phyloP scores from a whole-genome alignment of 2,797 vertebrate species.

The Pseudomugil gertrudae region DNA sequence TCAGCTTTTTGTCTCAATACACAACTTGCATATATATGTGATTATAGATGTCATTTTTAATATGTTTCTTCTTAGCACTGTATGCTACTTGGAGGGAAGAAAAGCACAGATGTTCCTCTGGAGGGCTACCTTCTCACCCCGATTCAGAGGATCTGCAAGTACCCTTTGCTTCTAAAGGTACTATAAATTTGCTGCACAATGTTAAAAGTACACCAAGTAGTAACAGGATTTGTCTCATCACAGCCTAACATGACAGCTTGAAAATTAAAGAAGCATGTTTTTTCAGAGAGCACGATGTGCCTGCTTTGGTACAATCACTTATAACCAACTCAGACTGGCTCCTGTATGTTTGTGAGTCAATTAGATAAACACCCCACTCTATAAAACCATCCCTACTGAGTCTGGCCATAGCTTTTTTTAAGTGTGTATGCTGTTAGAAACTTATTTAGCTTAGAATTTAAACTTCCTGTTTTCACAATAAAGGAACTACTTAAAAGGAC shows the following conservation, averaged over 20 bases:
- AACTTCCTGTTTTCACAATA: neutral
- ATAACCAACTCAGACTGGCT: neutral
- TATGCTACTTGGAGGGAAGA: constrained; percentile 97
- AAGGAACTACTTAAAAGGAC: constrained; percentile 97
- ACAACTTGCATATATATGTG: neutral
- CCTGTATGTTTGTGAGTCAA: neutral
- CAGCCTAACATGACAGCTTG: neutral
- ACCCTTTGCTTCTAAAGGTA: constrained; percentile 97
- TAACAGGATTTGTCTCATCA: neutral
- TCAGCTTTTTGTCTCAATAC: neutral
- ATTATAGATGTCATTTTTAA: neutral
- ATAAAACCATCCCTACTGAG: neutral
- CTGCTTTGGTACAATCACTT: neutral
- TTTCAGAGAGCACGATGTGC: neutral
- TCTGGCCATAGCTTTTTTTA: neutral
- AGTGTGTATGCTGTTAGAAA: neutral
- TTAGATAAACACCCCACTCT: constrained; percentile 13
- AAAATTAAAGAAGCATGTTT: neutral
- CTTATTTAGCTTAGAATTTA: neutral
- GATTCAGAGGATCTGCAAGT: constrained; percentile 99
- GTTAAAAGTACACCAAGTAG: neutral
- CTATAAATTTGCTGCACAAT: neutral
- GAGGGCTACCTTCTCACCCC: constrained; percentile 96
- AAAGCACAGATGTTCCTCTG: constrained; percentile 95
- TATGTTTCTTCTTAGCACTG: constrained; percentile 82